A percentile compares a stretch with the other conserved stretches of the same genome.
Evolutionary conservation across 1,140 invertebrate species (phyloP).

Genomic region (Paralvinella palmiformis): DNA sequence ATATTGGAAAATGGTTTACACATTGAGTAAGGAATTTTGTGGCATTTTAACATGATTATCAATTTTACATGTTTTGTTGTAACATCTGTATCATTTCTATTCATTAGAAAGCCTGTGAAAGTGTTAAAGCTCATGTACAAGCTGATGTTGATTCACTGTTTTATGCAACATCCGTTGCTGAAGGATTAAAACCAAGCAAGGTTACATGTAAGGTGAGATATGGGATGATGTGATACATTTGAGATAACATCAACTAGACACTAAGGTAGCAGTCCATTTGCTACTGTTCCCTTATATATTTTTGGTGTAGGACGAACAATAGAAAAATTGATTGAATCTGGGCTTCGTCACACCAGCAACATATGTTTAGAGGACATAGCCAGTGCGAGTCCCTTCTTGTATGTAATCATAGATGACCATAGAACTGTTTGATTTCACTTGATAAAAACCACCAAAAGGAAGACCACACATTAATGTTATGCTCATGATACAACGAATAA

Average conservation of each 20-base stretch:
- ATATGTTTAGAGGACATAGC: too few species aligned
- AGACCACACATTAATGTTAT: not conserved
- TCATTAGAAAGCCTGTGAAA: conserved; percentile 56
- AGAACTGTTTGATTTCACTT: too few species aligned
- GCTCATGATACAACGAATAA: not conserved
- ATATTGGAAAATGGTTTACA: not conserved
- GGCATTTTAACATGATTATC: not conserved
- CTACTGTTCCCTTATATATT: not conserved
- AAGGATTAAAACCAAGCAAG: conserved; percentile 27
- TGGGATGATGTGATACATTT: not conserved
- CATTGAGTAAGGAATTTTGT: not conserved
- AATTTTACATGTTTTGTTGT: not conserved
- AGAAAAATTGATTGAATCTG: not conserved
- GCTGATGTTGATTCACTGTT: conserved; percentile 53
- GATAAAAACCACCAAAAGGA: too few species aligned
- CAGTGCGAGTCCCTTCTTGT: too few species aligned
- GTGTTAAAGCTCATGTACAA: conserved; percentile 47
- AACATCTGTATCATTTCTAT: conserved; percentile 18
- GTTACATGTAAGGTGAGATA: not conserved
- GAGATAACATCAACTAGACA: not conserved
- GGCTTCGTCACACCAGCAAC: too few species aligned
- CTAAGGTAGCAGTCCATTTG: not conserved
- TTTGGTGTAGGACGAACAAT: not conserved
- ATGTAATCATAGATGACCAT: too few species aligned
- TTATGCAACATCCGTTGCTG: conserved; percentile 54